Evolutionary conservation across 1,140 invertebrate species (phyloP), one percentile per base, ranked within the genome.

Genomic region (Drosophila repletoides): DNA sequence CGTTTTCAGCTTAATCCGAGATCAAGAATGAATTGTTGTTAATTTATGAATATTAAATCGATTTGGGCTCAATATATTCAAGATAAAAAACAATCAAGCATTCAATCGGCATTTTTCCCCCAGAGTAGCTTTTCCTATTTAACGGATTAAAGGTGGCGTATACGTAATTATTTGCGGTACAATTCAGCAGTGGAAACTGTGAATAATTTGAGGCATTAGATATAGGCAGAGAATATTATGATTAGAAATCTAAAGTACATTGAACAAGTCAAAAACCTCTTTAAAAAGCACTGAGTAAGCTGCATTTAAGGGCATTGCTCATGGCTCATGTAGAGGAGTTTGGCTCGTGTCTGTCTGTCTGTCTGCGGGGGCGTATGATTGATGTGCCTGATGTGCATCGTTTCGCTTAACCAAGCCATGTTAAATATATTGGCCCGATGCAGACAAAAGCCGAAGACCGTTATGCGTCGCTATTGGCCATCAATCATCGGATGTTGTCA

Each of bases 361-460:
- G 55, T 36, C 56, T 38, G 48, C 22, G 36, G 70, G 75, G 69
- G 75, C 75, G 75, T 79, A 65, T 79, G 75, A 79, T 79, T 79
- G 76, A 79, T 79, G 75, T 70, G 70, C 34, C 63, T 79, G 75
- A 79, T 79, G 75, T 64, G 64, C 69, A 66, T 66, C 55, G 40
- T 55, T 49, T 61, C 60, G 21, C 40, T 59, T 43, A 49, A 59
- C 43, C 45, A 28, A 60, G 55, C 43, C 63, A 28, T 51, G 45
- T 66, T 22, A 53, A 51, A 10, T 43, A 10, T 43, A 60, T 43
- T 49, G 45, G 45, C 45, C 41, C 15, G 51, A 15, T 72, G 40
- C 55, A 65, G 70, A 59, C 75, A 79, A 75, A 49, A 71, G 46
- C n/a, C 41, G 34, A 63, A 68, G 36, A 76, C 76, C 72, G 76